phyloP scores from a whole-genome alignment of 2,113 vertebrate species.

The Syrrhaptes paradoxus region DNA sequence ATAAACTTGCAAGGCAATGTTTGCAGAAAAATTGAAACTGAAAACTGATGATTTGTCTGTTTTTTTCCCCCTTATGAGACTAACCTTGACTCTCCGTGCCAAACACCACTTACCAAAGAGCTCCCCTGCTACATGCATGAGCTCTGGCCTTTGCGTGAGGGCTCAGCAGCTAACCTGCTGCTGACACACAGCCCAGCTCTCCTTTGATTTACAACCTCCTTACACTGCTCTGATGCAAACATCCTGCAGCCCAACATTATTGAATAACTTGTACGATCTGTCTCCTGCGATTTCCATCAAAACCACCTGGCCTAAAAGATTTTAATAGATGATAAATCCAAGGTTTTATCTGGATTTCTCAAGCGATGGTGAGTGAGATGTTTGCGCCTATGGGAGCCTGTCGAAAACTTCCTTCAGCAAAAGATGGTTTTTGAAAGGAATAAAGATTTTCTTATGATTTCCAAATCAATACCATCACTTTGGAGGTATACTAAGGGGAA shows the following conservation, averaged over 20 bases:
- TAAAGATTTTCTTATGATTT: constrained; percentile 45
- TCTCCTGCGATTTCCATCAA: constrained; percentile 47
- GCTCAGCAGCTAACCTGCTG: neutral
- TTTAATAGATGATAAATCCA: constrained; percentile 21
- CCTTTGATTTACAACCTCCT: constrained; percentile 37
- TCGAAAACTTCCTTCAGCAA: constrained; percentile 11
- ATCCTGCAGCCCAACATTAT: neutral
- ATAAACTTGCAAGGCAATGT: neutral
- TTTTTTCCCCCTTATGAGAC: neutral
- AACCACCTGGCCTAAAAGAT: constrained; percentile 23
- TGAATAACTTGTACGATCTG: neutral
- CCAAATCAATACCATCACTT: constrained; percentile 28
- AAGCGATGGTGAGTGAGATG: neutral
- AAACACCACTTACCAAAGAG: neutral
- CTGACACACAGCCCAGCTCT: neutral
- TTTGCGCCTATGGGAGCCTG: neutral
- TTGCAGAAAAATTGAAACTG: neutral
- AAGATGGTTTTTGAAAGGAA: neutral
- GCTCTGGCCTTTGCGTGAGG: neutral
- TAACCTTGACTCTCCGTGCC: neutral
- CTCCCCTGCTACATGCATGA: neutral
- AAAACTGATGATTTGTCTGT: neutral
- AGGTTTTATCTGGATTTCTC: constrained; percentile 16
- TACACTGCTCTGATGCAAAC: neutral
- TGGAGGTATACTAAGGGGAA: neutral